Evolutionary conservation across 2,797 vertebrate species (phyloP), one percentile per base, ranked within the genome.

Genomic region (Mus caroli): DNA sequence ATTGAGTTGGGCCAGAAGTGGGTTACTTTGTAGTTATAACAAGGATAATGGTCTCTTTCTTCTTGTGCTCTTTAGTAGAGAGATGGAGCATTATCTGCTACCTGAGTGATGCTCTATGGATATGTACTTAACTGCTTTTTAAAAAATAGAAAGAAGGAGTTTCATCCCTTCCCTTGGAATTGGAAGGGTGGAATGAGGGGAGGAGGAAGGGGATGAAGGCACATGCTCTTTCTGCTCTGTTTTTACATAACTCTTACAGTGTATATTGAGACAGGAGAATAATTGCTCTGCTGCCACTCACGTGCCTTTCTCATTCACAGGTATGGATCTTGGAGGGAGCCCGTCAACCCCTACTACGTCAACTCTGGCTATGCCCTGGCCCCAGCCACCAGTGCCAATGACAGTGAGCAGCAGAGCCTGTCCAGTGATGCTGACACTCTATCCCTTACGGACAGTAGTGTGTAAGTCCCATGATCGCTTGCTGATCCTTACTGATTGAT

Each of bases 381-480:
- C 94, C 99, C 99, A 0, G 99, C 99, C 88, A 99, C 99, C 98
- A 99, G 99, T 22, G 99, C 99, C 98, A 99, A 99, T 0, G 99
- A 99, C 97, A 99, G 99, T 0, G 99, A 99, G 98, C 99, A 99
- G 98, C 99, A 99, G 99, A 99, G 99, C 98, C 99, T 99, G 99
- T 99, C 99, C 98, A 99, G 99, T 12, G 99, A 99, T 3, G 99
- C 99, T 0, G 99, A 99, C 97, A 99, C 99, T 0, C 98, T 99
- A 97, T 99, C 99, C 0, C 99, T 99, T 96, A 99, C 99, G 0
- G 99, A 99, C 99, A 99, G 99, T 99, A 99, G 99, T 0, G 98
- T 99, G 99, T 99, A 98, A 95, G 99, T 99, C 96, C 0, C 4
- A 5, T 52, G n/a, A n/a, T 40, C 58, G 24, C 60, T 85, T 82